A percentile compares a stretch with the other conserved stretches of the same genome.
These are phyloP conservation scores for Himantopus leucocephalus DNA, from an alignment of 2,113 vertebrate genomes.

Conservation along the genomic window DNA sequence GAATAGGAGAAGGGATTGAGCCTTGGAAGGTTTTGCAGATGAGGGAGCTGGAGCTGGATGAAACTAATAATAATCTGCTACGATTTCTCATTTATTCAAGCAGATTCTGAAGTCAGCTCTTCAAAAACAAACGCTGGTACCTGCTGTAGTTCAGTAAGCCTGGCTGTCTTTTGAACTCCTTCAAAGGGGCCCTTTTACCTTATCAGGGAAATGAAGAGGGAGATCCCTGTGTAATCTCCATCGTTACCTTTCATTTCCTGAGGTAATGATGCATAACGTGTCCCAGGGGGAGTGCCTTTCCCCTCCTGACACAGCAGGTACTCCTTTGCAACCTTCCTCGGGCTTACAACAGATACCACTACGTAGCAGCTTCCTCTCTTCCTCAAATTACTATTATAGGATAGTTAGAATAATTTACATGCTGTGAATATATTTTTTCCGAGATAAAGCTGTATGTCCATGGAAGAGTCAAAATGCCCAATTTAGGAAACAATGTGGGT, in stretches of 20 bases:
- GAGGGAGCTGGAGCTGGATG: not conserved
- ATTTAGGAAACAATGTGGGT: not conserved
- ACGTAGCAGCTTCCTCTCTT: not conserved
- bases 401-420: not conserved
- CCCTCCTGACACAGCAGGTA: not conserved
- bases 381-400: not conserved
- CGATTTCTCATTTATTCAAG: not conserved
- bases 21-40: not conserved
- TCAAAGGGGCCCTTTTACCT: not conserved
- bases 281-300: not conserved
- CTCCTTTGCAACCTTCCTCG: not conserved
- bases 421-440: not conserved
- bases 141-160: not conserved
- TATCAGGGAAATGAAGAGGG: not conserved
- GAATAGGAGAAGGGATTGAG: not conserved
- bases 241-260: not conserved
- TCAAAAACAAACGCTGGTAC: not conserved
- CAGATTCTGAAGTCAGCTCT: not conserved
- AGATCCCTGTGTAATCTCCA: not conserved
- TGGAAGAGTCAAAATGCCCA: not conserved
- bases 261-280: not conserved
- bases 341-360: not conserved
- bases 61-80: not conserved
- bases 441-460: not conserved
- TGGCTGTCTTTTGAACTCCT: not conserved